Evolutionary conservation across 1,140 invertebrate species (phyloP).

Genomic region (Caenorhabditis tropicalis): DNA sequence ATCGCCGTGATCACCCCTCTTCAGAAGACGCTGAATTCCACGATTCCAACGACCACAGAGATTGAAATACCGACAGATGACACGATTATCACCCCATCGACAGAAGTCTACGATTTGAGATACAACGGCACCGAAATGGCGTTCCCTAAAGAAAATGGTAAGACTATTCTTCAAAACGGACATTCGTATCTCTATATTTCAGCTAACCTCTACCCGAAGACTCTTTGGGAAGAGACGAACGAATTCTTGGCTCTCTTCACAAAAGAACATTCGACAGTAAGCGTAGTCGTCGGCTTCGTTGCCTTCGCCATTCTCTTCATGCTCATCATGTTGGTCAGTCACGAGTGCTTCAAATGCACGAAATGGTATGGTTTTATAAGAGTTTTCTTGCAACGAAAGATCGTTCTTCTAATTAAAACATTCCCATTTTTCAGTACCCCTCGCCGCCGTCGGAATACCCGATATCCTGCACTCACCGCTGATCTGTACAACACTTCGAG

Average conservation of each 20-base stretch:
- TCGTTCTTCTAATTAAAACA: too few species aligned
- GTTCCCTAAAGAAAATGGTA: neutral
- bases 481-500: constrained; percentile 8
- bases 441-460: neutral
- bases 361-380: neutral
- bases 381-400: too few species aligned
- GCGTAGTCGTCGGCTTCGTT: neutral
- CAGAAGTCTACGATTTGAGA: neutral
- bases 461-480: neutral
- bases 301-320: neutral
- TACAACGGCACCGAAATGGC: neutral
- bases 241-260: neutral
- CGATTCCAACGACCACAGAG: too few species aligned
- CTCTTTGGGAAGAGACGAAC: neutral
- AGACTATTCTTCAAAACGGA: neutral
- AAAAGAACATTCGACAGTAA: neutral
- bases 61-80: too few species aligned
- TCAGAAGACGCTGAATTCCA: too few species aligned
- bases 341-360: neutral
- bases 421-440: neutral
- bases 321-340: neutral
- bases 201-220: neutral
- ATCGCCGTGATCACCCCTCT: too few species aligned
- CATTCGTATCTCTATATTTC: neutral
- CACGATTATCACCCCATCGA: too few species aligned